These are phyloP conservation scores for Anguilla megastoma DNA, from an alignment of 2,797 vertebrate genomes.

Conservation along the genomic window DNA sequence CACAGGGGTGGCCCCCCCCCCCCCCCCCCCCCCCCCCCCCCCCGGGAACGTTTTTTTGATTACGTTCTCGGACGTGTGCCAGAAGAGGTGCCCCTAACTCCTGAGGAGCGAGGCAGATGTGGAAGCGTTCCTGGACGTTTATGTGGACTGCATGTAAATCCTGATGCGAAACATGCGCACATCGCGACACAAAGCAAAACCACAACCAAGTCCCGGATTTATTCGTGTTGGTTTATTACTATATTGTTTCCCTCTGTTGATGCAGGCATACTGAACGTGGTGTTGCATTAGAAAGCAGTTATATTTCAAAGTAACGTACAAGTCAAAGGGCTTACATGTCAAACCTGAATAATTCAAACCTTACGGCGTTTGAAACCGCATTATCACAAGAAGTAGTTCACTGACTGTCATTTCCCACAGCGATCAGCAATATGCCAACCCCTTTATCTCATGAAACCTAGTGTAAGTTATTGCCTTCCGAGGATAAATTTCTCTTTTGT, in stretches of 20 bases:
- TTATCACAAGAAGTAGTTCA: neutral
- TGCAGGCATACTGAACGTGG: neutral
- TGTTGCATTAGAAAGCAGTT: constrained; percentile 6
- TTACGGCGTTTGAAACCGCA: neutral
- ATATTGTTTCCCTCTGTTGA: constrained; percentile 35
- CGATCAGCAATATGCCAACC: neutral
- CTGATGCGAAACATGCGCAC: constrained; percentile 50
- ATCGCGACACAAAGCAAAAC: constrained; percentile 50
- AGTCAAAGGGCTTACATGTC: neutral
- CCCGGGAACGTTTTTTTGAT: constrained; percentile 53
- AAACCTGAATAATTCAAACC: neutral
- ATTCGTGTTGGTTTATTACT: neutral
- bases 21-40: constrained; percentile 16
- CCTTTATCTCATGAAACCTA: neutral
- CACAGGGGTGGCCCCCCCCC: too few relatives aligned
- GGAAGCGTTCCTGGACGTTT: constrained; percentile 24
- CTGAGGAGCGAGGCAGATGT: constrained; percentile 57
- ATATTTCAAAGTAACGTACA: neutral
- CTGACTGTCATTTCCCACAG: neutral
- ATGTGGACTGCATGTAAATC: constrained; percentile 32
- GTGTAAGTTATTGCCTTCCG: neutral
- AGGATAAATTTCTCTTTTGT: neutral
- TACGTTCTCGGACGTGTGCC: constrained; percentile 53
- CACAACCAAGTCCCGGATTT: constrained; percentile 18
- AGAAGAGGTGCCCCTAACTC: constrained; percentile 45